phyloP scores from a whole-genome alignment of 2,888 invertebrate genomes.

The Thera britannica region DNA sequence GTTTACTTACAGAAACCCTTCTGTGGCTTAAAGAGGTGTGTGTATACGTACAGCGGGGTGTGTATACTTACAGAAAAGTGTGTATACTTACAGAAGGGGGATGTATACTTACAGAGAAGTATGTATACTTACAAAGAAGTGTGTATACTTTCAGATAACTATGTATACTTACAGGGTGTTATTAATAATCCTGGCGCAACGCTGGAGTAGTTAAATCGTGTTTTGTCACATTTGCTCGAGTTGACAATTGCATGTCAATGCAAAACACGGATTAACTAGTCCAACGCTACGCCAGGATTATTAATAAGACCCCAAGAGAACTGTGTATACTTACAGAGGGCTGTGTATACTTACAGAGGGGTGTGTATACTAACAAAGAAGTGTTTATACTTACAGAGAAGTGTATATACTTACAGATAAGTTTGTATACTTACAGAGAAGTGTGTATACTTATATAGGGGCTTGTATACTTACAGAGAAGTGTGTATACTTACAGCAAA shows the following conservation, averaged over 20 bases:
- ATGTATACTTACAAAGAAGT: not conserved
- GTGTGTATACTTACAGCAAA: constrained; percentile 88
- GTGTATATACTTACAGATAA: not conserved
- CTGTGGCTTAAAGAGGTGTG: no score
- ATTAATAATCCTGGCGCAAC: no score
- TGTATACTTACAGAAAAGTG: not conserved
- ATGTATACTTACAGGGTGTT: not conserved
- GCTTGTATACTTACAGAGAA: not conserved
- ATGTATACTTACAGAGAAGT: no score
- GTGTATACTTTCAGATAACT: not conserved
- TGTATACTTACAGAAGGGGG: not conserved
- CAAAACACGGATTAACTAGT: no score
- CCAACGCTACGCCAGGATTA: no score
- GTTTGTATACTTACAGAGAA: not conserved
- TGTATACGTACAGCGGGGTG: not conserved
- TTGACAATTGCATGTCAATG: no score
- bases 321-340: not conserved
- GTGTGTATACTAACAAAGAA: not conserved
- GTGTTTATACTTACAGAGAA: not conserved
- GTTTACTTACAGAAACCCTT: not conserved
- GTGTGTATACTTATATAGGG: not conserved
- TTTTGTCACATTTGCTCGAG: no score
- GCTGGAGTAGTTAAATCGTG: no score
- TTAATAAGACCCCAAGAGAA: no score
- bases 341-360: not conserved